phyloP scores from a whole-genome alignment of 2,797 vertebrate species.

The Myotis findleyi region DNA sequence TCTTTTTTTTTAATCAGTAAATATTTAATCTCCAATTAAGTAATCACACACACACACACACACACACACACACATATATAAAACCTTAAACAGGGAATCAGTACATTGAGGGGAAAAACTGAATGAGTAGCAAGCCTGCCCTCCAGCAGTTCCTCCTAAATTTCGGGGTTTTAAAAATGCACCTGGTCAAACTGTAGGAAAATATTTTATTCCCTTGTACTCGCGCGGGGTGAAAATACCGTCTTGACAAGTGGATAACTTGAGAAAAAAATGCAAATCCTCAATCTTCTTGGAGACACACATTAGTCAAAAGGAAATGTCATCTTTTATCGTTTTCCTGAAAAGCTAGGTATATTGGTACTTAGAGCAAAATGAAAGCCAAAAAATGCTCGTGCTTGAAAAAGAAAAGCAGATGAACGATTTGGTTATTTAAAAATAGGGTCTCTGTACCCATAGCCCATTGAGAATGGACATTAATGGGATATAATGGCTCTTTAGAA shows the following conservation, averaged over 20 bases:
- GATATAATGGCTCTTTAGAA: slow-evolving; percentile 42
- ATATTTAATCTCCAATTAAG: not conserved
- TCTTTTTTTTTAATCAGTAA: not conserved
- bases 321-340: slow-evolving; percentile 42
- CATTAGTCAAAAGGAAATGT: slow-evolving; percentile 66
- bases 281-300: slow-evolving; percentile 46
- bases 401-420: slow-evolving; percentile 22
- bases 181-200: not conserved
- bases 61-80: not conserved
- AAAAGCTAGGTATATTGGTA: slow-evolving; percentile 31
- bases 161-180: slow-evolving; percentile 43
- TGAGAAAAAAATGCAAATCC: slow-evolving; percentile 47
- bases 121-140: not conserved
- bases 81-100: not conserved
- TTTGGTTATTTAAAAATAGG: slow-evolving; percentile 43
- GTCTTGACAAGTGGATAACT: slow-evolving; percentile 59
- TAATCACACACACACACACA: not conserved
- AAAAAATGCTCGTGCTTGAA: slow-evolving; percentile 19
- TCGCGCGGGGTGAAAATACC: slow-evolving; percentile 45
- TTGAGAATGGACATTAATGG: not conserved
- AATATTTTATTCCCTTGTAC: slow-evolving; percentile 55
- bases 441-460: not conserved
- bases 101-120: too few relatives aligned
- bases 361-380: not conserved
- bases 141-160: not conserved